A percentile compares a stretch with the other conserved stretches of the same genome.
phyloP scores from a whole-genome alignment of 1,140 invertebrate species.

The Cotesia typhae region DNA sequence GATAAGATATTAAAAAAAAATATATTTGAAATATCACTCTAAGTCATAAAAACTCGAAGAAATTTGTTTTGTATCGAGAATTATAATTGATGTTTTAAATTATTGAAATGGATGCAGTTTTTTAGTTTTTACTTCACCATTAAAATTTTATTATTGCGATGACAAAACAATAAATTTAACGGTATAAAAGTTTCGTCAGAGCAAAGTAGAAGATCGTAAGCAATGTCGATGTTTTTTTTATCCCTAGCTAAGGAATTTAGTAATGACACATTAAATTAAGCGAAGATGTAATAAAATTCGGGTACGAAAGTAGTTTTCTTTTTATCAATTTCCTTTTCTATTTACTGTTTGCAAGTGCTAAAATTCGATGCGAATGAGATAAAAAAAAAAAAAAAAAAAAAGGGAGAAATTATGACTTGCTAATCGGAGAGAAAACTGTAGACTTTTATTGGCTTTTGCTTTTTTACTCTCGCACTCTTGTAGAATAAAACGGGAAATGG shows the following conservation, averaged over 20 bases:
- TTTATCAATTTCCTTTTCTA: constrained; percentile 16
- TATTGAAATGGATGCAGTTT: no score
- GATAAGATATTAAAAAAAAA: no score
- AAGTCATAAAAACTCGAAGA: neutral
- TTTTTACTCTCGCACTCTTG: constrained; percentile 9
- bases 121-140: no score
- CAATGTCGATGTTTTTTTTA: neutral
- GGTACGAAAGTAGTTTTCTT: constrained; percentile 5
- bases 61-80: no score
- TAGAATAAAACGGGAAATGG: constrained; percentile 30
- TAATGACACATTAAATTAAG: constrained; percentile 33
- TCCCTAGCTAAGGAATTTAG: constrained; percentile 14
- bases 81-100: no score
- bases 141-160: no score
- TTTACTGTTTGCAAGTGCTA: constrained; percentile 6
- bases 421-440: constrained; percentile 34
- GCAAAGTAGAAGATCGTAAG: no score
- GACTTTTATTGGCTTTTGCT: constrained; percentile 9
- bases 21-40: neutral
- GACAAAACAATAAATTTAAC: no score
- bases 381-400: constrained; percentile 15
- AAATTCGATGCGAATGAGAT: constrained; percentile 22
- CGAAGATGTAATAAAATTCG: constrained; percentile 29
- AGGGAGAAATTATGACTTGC: constrained; percentile 14
- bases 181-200: no score